Base-by-base conservation (phyloP, 2,113 vertebrate species). In the Rhinopomastus cyanomelas region DNA sequence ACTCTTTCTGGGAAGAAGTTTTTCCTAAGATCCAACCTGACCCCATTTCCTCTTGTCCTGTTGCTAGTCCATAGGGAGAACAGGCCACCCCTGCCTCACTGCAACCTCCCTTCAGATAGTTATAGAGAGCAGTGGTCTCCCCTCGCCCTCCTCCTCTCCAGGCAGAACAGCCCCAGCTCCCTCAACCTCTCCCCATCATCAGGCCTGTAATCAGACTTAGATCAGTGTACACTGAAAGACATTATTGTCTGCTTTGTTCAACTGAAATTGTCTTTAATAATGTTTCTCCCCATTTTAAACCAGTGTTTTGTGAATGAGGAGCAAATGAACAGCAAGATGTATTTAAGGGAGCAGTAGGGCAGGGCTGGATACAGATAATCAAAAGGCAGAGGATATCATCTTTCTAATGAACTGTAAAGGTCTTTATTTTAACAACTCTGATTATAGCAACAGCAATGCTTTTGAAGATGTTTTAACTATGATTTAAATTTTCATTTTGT, bases 401-500 rank as follows among this genome's bases (percentile, higher is more conserved):
- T 88, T 60, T 84, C 60, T 65, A 32, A 22, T n/a, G 56, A 90
- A 49, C 42, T 59, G 16, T 34, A 51, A 61, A 51, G 48, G 15
- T 80, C n/a, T 76, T 59, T 85, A 48, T 87, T 89, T 48, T 81
- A 86, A 69, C 27, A 91, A 14, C 73, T 94, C 87, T 82, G 82
- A 90, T 95, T 95, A 95, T 46, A 93, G 94, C 86, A 93, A 86
- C 81, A 95, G 87, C 96, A 96, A 78, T 84, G 67, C 78, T 96
- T 95, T 92, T 87, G n/a, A 94, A 55, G 80, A 80, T 25, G 16
- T 51, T 66, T 88, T 65, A 80, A 87, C 46, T 86, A 82, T 87
- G 84, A 96, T 95, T 94, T 81, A 93, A 81, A 66, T 92, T 93
- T 95, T 92, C 9, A 13, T 94, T 94, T 96, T 96, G 89, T 92